These are phyloP conservation scores for Bubo scandiacus DNA, from an alignment of 2,113 vertebrate genomes.

Conservation along the genomic window DNA sequence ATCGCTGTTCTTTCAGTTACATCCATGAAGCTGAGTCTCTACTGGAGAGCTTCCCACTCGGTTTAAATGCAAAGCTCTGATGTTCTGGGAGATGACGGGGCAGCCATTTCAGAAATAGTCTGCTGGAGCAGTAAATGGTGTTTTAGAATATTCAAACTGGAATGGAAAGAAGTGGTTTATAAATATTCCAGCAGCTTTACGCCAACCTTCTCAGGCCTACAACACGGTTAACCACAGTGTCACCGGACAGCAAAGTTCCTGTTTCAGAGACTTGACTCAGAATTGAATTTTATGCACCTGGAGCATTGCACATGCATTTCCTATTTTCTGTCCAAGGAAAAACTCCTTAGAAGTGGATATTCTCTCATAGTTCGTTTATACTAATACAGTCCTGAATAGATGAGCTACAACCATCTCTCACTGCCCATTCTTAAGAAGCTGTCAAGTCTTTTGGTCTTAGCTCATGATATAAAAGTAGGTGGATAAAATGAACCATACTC, in stretches of 20 bases:
- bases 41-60: neutral
- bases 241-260: neutral
- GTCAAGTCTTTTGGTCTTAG: neutral
- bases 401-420: neutral
- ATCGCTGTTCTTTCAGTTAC: neutral
- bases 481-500: neutral
- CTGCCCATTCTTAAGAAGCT: neutral
- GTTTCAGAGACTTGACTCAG: neutral
- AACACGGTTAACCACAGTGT: neutral
- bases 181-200: neutral
- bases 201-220: neutral
- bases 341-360: neutral
- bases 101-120: neutral
- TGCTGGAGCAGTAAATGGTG: neutral
- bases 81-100: neutral
- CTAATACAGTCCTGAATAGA: neutral
- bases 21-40: neutral
- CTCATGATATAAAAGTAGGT: neutral
- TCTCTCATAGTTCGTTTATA: neutral
- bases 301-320: neutral
- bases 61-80: neutral
- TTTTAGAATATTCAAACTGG: neutral
- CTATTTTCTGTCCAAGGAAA: neutral
- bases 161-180: neutral
- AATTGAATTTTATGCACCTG: neutral